Evolutionary conservation across 1,140 invertebrate genomes (phyloP), one percentile per base, ranked within the genome.

Genomic region (Drosophila navojoa): DNA sequence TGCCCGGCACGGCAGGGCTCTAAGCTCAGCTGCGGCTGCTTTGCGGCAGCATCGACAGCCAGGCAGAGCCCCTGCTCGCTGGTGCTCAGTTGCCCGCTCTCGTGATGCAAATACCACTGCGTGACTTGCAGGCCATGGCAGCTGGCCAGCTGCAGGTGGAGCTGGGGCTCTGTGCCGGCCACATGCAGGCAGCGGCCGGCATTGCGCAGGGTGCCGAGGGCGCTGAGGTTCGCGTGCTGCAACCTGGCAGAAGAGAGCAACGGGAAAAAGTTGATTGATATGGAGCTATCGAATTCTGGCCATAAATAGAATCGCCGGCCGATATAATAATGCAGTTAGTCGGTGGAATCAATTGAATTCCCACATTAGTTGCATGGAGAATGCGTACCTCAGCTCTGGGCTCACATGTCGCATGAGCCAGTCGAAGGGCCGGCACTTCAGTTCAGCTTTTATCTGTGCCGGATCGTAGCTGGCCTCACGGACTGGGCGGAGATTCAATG

Each of bases 361-460:
- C 44, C 80, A 81, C 85, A 44, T 16, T 44, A 7, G 6, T 16
- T 16, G 1, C 15, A 45, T 2, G 42, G n/a, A 5, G 40, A n/a
- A 44, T 38, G 11, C 35, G 10, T 57, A 92, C 91, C 76, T 91
- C 32, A 92, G 84, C 59, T 92, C 73, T 35, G 73, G 63, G 29
- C 70, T 96, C 67, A 99, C 95, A 91, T 98, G 98, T 38, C 97
- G 94, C 68, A 99, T 93, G 10, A 38, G 35, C 99, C 99, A 99
- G 60, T 95, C 94, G 89, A 99, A 99, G 58, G 93, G 93, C 89
- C 96, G 95, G 90, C 99, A 99, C 2, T 96, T 93, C 1, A 98
- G 93, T 72, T 93, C 93, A 72, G 96, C 92, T 55, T 97, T 93
- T n/a, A 99, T 92, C 49, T 94, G 93, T 10, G 58, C 58, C 25